Evolutionary conservation across 2,113 vertebrate genomes (phyloP).

Genomic region (Echinops telfairi): DNA sequence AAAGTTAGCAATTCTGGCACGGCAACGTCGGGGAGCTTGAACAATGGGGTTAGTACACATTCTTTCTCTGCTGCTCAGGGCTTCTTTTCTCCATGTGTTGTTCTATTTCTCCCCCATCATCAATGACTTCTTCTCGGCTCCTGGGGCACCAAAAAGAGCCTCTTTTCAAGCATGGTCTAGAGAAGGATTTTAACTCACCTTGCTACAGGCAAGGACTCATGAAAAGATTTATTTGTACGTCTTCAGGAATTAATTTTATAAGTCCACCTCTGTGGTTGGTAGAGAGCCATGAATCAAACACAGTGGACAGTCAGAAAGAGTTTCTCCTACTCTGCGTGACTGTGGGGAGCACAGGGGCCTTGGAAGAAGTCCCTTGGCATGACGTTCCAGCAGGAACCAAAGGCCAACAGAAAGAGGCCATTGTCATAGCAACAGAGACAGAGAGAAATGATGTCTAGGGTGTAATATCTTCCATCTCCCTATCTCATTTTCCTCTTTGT

Average conservation of each 20-base stretch:
- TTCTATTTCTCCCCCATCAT: neutral
- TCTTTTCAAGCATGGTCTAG: neutral
- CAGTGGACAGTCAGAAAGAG: neutral
- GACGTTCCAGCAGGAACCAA: neutral
- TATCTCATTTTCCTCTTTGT: neutral
- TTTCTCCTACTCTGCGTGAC: neutral
- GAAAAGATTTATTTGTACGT: neutral
- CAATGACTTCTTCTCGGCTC: neutral
- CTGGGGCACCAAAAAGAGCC: neutral
- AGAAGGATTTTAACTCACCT: neutral
- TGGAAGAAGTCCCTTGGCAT: neutral
- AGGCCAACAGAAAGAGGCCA: neutral
- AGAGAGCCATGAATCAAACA: neutral
- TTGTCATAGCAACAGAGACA: neutral
- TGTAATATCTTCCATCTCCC: neutral
- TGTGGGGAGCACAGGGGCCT: neutral
- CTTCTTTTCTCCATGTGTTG: neutral
- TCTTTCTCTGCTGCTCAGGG: neutral
- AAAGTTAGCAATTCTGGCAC: neutral
- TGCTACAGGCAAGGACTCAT: neutral
- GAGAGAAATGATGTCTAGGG: conserved; percentile 26
- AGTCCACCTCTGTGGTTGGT: neutral
- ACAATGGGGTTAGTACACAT: neutral
- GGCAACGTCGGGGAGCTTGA: neutral
- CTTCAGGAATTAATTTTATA: neutral